Conservation (phyloP, 2,888 invertebrate genomes). For the Gonocerus acuteangulatus region DNA sequence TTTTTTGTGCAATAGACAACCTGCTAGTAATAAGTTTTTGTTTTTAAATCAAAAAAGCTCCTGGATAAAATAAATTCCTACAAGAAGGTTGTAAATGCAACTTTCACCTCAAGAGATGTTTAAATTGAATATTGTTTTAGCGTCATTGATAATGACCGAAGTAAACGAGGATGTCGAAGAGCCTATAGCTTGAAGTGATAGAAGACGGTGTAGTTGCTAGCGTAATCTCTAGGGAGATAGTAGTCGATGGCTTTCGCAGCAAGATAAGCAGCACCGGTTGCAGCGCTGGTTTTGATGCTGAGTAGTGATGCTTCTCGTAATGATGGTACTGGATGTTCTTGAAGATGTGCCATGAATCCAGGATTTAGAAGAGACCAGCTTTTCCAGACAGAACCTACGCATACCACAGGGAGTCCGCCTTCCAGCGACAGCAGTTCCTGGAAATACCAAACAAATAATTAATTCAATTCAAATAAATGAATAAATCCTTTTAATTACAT, state of each 20-base stretch:
- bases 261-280: constrained; percentile 78
- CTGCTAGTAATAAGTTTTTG: no score
- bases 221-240: constrained; percentile 59
- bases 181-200: constrained; percentile 48
- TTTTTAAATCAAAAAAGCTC: no score
- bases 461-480: no score
- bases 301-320: constrained; percentile 56
- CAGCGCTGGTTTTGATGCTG: constrained; percentile 64
- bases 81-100: no score
- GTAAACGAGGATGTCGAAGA: no score
- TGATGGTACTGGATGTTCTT: constrained; percentile 41
- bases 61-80: no score
- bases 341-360: constrained; percentile 57
- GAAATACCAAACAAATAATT: no score
- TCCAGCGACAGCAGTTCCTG: constrained; percentile 47
- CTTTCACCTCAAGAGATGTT: no score
- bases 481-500: no score
- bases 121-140: no score
- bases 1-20: no score
- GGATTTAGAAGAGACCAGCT: constrained; percentile 75
- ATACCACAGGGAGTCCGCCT: constrained; percentile 68
- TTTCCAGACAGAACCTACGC: constrained; percentile 92
- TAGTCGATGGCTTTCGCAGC: constrained; percentile 64
- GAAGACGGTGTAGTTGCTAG: constrained; percentile 48
- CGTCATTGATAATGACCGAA: no score